Base-by-base conservation (phyloP, 2,888 invertebrate species). In the Onthophagus sagittarius region DNA sequence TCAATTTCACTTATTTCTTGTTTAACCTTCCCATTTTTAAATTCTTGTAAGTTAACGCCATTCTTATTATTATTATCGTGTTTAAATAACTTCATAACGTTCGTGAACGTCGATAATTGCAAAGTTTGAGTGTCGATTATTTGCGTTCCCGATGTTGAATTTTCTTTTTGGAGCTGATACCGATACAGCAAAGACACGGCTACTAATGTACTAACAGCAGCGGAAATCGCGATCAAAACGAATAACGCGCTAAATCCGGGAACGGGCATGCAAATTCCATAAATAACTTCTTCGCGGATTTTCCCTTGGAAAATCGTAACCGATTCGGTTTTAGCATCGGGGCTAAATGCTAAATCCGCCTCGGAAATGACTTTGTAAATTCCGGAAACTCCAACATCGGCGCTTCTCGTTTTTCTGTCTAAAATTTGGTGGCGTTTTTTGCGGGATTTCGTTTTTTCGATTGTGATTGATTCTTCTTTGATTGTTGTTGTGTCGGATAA, bases 231-330 rank as follows among this genome's bases (percentile, higher is more conserved):
- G 0, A 95, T 94, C 11, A 95, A 89, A 71, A 96, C 94, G 85
- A 96, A 96, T 13, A 96, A 88, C 3, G 95, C 92, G 79, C 95
- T 95, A 84, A 96, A 96, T 31, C 95, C 94, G 0, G 95, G 92
- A 23, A 95, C 93, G 0, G 96, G 96, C 88, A 96, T 91, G 81
- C 96, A 96, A 71, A 96, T 94, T 33, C 96, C 96, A 83, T 96
- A 96, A 5, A 96, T 94, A 0, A 94, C 94, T 86, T 96, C 96
- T 83, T 96, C 95, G 69, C 93, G 89, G 81, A 95, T 95, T 82
- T 94, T 89, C 71, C 95, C 95, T 85, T 95, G 94, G 84, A 95
- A 95, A 0, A 95, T 94, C 2, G 95, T 94, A 0, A 95, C 94
- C 0, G 94, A 91, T 84, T 95, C 95, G 69, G 91, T 90, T 79